Percentiles rank a stretch among this genome's conserved stretches.
Evolutionary conservation across 2,888 invertebrate species (phyloP).

Genomic region (Ametastegia equiseti): DNA sequence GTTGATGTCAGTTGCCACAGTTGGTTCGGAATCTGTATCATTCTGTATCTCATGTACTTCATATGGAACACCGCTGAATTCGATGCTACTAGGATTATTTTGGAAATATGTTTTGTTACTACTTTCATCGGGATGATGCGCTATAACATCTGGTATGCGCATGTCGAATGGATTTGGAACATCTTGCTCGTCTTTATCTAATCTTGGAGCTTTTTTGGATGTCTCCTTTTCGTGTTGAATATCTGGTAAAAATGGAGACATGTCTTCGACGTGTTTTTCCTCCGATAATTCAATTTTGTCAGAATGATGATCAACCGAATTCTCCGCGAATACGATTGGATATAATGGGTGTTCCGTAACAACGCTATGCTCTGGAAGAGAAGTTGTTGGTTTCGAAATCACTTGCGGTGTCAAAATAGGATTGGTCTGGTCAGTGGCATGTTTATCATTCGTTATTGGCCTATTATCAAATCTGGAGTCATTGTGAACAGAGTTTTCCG

Average conservation of each 20-base stretch:
- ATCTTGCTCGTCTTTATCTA: conserved; percentile 78
- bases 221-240: conserved; percentile 77
- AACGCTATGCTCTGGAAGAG: conserved; percentile 23
- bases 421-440: background rate
- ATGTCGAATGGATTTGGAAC: conserved; percentile 77
- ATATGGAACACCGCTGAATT: conserved; percentile 47
- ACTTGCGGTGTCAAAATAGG: background rate
- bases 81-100: conserved; percentile 51
- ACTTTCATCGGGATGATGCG: conserved; percentile 37
- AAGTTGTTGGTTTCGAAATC: background rate
- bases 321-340: conserved; percentile 56
- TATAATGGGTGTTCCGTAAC: conserved; percentile 56
- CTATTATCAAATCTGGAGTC: background rate
- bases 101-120: conserved; percentile 12
- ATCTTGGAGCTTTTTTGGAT: conserved; percentile 73
- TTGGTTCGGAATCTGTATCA: conserved; percentile 51
- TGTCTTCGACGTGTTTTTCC: conserved; percentile 76
- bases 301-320: conserved; percentile 53
- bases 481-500: conserved; percentile 26
- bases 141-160: conserved; percentile 67
- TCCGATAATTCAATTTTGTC: conserved; percentile 56
- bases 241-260: conserved; percentile 84
- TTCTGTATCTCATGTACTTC: conserved; percentile 52
- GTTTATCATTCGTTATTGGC: background rate
- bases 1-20: background rate